A percentile compares a stretch with the other conserved stretches of the same genome.
Evolutionary conservation across 2,797 vertebrate genomes (phyloP).

Genomic region (Molossus molossus): DNA sequence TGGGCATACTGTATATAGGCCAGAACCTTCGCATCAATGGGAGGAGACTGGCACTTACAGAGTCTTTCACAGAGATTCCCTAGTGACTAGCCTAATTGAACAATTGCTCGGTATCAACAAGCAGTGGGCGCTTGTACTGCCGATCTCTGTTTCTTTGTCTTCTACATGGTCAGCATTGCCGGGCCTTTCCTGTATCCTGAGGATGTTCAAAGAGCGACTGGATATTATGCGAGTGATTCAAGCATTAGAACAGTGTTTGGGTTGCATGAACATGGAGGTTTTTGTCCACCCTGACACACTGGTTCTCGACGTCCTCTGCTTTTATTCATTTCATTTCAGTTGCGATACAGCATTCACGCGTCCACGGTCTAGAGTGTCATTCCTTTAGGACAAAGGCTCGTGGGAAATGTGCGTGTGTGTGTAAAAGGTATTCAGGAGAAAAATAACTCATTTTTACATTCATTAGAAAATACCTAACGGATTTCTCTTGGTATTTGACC

Average conservation of each 20-base stretch:
- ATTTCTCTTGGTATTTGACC: slow-evolving; percentile 12
- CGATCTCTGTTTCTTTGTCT: slow-evolving; percentile 45
- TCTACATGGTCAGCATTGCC: background rate
- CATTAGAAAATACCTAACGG: background rate
- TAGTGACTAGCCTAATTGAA: background rate
- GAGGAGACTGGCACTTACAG: background rate
- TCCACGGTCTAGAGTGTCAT: background rate
- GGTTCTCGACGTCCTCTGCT: background rate
- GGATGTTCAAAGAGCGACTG: background rate
- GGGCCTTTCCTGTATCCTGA: background rate
- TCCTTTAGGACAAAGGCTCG: background rate
- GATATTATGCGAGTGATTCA: background rate
- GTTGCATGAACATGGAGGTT: background rate
- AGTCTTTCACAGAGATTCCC: background rate
- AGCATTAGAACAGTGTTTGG: background rate
- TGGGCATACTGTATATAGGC: background rate
- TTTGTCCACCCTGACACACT: fast-evolving
- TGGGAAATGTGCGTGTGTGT: background rate
- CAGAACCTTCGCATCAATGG: background rate
- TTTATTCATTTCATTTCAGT: background rate
- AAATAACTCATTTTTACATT: slow-evolving; percentile 34
- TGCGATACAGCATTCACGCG: background rate
- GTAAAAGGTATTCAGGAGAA: background rate
- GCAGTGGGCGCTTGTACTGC: background rate
- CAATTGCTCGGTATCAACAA: background rate